Conservation (phyloP, 2,113 vertebrate species). For the Ondatra zibethicus region DNA sequence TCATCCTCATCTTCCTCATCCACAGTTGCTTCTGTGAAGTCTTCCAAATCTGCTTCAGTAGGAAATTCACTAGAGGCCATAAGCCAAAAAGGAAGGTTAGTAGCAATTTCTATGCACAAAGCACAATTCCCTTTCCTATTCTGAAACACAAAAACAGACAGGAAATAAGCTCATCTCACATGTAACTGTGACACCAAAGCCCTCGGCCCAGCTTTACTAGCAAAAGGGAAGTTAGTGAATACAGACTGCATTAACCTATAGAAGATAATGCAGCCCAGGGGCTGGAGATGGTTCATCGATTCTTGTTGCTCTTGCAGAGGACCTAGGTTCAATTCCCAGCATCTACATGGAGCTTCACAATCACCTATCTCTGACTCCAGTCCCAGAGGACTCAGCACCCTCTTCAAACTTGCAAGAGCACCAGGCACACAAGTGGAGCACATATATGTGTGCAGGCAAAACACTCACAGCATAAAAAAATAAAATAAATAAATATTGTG, state of each 20-base stretch:
- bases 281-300: background rate
- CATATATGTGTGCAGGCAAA: background rate
- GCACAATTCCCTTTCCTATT: background rate
- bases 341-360: background rate
- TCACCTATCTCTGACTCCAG: background rate
- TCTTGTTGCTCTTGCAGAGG: background rate
- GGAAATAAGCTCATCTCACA: background rate
- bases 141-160: constrained; percentile 45
- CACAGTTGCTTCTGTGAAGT: constrained; percentile 88
- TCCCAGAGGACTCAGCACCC: background rate
- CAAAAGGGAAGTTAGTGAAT: background rate
- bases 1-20: constrained; percentile 88
- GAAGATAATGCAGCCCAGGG: background rate
- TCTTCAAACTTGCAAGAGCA: background rate
- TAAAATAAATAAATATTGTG: background rate
- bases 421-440: background rate
- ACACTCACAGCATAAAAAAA: background rate
- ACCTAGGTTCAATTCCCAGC: background rate
- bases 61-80: constrained; percentile 88
- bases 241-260: background rate
- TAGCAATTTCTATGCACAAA: background rate
- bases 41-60: constrained; percentile 90
- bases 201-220: background rate
- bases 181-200: background rate
- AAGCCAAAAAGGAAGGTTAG: constrained; percentile 45